Evolutionary conservation across 2,888 invertebrate species (phyloP), one percentile per base, ranked within the genome.

Genomic region (Limulus polyphemus): DNA sequence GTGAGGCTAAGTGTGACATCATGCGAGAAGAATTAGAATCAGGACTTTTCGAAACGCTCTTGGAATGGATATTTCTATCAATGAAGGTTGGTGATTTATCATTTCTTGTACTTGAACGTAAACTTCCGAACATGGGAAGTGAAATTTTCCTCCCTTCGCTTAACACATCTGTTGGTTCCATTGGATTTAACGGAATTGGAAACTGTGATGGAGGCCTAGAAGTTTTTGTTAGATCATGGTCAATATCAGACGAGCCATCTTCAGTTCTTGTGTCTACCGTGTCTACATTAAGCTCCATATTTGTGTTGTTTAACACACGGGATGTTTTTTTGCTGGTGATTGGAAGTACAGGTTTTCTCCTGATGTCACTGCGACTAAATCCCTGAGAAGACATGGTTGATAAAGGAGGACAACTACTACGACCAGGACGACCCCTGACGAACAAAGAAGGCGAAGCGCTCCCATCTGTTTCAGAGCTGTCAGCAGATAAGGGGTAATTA

Each of bases 281-380:
- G 55, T 65, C 62, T 13, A 65, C 60, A 50, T 60, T 65, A 10
- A 65, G 58, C 56, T 65, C 65, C 10, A 60, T 14, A 49, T 61
- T 65, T 1, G 61, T 61, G 32, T 65, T 65, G 12, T 56, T 65
- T n/a, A 67, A 50, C 57, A 67, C 65, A 49, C 67, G 57, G 11
- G 65, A 67, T 11, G 67, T 67, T 60, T 65, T 65, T 17, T 61
- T 63, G 49, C 67, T 63, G 16, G 65, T 67, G 55, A 67, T 67
- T 12, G 67, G 67, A 12, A 67, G 55, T 10, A 65, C 57, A 47
- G 67, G 62, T 49, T 65, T 56, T 51, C 64, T 58, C 55, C 56
- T 65, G 13, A 60, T 58, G 11, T 67, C 67, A 16, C 17, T 58
- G 16, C 66, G 64, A 49, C 57, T 57, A 13, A 64, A 50, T 3